Evolutionary conservation across 2,797 vertebrate genomes (phyloP), one percentile per base, ranked within the genome.

Genomic region (Streptopelia turtur): DNA sequence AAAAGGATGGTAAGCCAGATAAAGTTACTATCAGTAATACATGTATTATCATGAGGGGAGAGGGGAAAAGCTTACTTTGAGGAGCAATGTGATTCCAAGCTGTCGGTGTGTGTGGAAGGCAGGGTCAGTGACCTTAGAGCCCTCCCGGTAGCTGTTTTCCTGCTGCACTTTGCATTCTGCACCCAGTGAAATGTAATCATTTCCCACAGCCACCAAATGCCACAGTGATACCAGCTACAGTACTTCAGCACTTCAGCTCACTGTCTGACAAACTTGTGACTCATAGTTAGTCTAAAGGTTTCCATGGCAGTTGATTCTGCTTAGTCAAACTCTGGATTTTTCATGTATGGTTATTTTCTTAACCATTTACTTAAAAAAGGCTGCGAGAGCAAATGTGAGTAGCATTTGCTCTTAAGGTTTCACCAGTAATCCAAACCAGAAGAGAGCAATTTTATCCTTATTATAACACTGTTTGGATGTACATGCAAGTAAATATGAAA

Each of bases 171-270:
- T 52, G 21, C 53, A 50, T 75, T 86, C 71, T 74, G 63, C 22
- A 83, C 11, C 2, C 5, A 10, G 30, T 22, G 20, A 49, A 57
- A 57, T 39, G 27, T n/a, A 59, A 17, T 83, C 0, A 12, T 89
- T 92, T 84, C 61, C 18, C 10, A 22, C 16, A 14, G 18, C n/a
- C 30, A 6, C 31, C 12, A 49, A 45, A 24, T 41, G 33, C 17
- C 55, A 59, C 17, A 31, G 49, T 2, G 2, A 8, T 17, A 45
- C 6, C 25, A 76, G 15, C 17, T 56, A 21, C 55, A 31, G 27
- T 18, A 2, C 55, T 71, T 64, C 0, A 28, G 50, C 4, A n/a
- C 13, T 66, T 74, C 30, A 20, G 0, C 35, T 60, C 15, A 4
- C 35, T 83, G 60, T 49, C 71, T 69, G 17, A 39, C n/a, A 17